These are phyloP conservation scores for Thymallus thymallus DNA, from an alignment of 2,113 vertebrate genomes.

Conservation along the genomic window DNA sequence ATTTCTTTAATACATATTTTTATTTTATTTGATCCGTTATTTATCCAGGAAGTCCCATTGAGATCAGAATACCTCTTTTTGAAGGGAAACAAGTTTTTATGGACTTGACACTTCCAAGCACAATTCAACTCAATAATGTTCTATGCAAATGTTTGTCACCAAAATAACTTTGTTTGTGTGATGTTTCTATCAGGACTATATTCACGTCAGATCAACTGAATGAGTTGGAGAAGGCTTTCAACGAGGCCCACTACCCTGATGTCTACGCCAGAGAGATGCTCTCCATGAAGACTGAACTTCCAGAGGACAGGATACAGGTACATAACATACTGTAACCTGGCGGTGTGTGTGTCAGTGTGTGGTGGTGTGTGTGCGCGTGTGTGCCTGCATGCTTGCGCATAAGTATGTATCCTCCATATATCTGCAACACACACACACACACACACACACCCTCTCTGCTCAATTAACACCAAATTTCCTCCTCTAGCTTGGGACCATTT, in stretches of 20 bases:
- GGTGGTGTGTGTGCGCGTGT: background rate
- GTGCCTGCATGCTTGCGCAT: background rate
- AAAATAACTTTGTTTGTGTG: background rate
- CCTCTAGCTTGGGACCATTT: conserved; percentile 83
- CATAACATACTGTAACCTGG: background rate
- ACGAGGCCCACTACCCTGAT: conserved; percentile 97
- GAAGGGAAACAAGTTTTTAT: too few relatives aligned
- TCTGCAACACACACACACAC: background rate
- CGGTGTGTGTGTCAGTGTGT: background rate
- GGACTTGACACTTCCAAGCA: too few relatives aligned
- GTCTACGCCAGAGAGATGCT: conserved; percentile 97
- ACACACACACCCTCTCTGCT: conserved; percentile 35
- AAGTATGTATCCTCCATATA: background rate
- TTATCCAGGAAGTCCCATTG: too few relatives aligned
- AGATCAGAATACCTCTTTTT: too few relatives aligned
- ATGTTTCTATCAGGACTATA: conserved; percentile 82
- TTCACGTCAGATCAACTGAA: conserved; percentile 99
- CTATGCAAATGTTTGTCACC: background rate
- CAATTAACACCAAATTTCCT: conserved; percentile 88
- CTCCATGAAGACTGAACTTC: conserved; percentile 97
- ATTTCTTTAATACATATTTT: too few relatives aligned
- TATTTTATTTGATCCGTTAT: too few relatives aligned
- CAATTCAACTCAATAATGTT: too few relatives aligned
- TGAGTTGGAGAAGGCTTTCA: conserved; percentile 97
- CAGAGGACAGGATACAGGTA: conserved; percentile 99